phyloP scores from a whole-genome alignment of 2,888 invertebrate genomes.

The Drepana falcataria region DNA sequence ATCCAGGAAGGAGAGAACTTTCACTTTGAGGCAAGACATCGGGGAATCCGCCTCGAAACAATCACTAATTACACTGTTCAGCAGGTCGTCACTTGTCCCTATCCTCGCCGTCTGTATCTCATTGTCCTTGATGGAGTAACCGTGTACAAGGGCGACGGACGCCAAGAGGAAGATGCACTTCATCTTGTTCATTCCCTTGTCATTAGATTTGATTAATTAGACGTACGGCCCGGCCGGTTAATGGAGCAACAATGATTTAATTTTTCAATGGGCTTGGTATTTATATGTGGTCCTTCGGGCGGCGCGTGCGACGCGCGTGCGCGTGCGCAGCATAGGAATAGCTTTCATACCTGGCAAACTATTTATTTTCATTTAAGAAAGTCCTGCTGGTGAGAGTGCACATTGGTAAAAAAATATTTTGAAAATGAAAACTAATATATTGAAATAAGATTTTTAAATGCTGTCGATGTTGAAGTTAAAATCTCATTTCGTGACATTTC shows the following conservation, averaged over 20 bases:
- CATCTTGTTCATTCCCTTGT: constrained; percentile 63
- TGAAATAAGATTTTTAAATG: background rate
- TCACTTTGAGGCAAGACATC: constrained; percentile 85
- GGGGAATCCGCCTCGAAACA: constrained; percentile 84
- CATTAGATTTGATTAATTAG: constrained; percentile 70
- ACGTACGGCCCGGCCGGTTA: constrained; percentile 67
- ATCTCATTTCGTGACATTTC: too few relatives aligned
- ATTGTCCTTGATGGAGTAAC: constrained; percentile 77
- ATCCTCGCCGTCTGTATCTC: constrained; percentile 77
- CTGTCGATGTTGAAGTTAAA: too few relatives aligned
- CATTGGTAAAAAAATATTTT: constrained; percentile 15
- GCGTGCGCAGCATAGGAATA: constrained; percentile 57
- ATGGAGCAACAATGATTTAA: constrained; percentile 77
- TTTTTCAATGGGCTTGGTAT: constrained; percentile 82
- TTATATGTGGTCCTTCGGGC: constrained; percentile 80
- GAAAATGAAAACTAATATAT: constrained; percentile 21
- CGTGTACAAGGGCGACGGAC: constrained; percentile 66
- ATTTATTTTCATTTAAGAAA: constrained; percentile 75
- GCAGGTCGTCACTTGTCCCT: constrained; percentile 82
- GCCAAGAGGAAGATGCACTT: constrained; percentile 76
- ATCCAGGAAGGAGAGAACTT: constrained; percentile 87
- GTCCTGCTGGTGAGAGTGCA: constrained; percentile 70
- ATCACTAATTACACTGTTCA: constrained; percentile 84
- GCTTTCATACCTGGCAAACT: constrained; percentile 65
- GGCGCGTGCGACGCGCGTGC: constrained; percentile 59